A percentile compares a stretch with the other conserved stretches of the same genome.
These are phyloP conservation scores for Entelurus aequoreus DNA, from an alignment of 2,113 vertebrate species.

Conservation along the genomic window DNA sequence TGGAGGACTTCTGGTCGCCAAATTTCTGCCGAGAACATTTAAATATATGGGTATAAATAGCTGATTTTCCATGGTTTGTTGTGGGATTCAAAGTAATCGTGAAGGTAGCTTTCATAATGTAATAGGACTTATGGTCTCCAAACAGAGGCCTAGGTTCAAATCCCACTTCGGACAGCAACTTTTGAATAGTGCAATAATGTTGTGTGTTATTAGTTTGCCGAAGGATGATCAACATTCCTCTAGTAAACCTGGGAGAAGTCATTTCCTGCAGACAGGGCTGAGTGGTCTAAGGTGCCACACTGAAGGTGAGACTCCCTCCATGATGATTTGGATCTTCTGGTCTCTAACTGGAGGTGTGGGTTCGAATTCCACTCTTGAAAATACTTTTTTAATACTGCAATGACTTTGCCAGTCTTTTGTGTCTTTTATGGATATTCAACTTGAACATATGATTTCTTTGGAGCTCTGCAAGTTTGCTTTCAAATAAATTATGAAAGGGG, in stretches of 20 bases:
- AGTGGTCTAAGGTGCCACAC: conserved; percentile 3
- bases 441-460: too few species aligned
- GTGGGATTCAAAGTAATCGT: too few species aligned
- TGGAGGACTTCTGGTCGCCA: neutral
- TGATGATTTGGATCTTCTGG: neutral
- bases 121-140: neutral
- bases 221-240: neutral
- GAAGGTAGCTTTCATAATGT: too few species aligned
- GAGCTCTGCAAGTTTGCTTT: too few species aligned
- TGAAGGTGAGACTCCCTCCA: neutral
- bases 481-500: too few species aligned
- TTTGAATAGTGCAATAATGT: too few species aligned
- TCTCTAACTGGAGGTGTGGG: neutral
- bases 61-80: too few species aligned
- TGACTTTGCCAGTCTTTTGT: too few species aligned
- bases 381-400: neutral
- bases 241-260: neutral
- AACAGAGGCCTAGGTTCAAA: neutral
- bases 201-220: too few species aligned
- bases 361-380: neutral
- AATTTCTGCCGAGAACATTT: neutral
- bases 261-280: neutral
- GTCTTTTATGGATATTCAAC: too few species aligned
- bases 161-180: neutral
- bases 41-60: too few species aligned